Conservation (phyloP, 64 coral and sea anemone genomes). For the Cladopsammia gracilis region DNA sequence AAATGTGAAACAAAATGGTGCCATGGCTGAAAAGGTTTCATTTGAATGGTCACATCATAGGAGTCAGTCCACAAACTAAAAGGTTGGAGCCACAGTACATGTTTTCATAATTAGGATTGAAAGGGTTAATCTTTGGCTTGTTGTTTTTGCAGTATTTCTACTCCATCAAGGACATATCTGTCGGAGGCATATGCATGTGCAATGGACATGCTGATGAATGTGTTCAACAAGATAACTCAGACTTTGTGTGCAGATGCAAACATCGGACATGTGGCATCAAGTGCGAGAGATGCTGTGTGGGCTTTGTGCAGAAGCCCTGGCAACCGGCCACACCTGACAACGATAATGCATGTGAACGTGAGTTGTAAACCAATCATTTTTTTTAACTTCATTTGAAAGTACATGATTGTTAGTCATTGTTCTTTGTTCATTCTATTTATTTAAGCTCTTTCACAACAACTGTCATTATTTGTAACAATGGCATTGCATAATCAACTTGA, state of each 20-base stretch:
- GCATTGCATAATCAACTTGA: no score
- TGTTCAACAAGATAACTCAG: slow-evolving; percentile 29
- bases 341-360: slow-evolving; percentile 92
- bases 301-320: slow-evolving; percentile 96
- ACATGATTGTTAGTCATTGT: no score
- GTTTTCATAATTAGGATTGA: no score
- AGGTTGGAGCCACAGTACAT: no score
- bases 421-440: no score
- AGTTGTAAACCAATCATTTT: not conserved
- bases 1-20: no score
- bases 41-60: no score
- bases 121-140: not conserved
- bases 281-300: slow-evolving; percentile 86
- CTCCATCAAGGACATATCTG: slow-evolving; percentile 97
- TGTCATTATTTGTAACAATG: no score
- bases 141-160: slow-evolving; percentile 94
- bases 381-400: no score
- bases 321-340: slow-evolving; percentile 67
- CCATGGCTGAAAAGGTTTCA: no score
- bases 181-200: slow-evolving; percentile 98
- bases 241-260: slow-evolving; percentile 81
- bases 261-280: slow-evolving; percentile 90
- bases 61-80: no score
- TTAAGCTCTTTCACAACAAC: no score
- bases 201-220: slow-evolving; percentile 96